Conservation (phyloP, 1,140 invertebrate species). For the Teleogryllus occipitalis region DNA sequence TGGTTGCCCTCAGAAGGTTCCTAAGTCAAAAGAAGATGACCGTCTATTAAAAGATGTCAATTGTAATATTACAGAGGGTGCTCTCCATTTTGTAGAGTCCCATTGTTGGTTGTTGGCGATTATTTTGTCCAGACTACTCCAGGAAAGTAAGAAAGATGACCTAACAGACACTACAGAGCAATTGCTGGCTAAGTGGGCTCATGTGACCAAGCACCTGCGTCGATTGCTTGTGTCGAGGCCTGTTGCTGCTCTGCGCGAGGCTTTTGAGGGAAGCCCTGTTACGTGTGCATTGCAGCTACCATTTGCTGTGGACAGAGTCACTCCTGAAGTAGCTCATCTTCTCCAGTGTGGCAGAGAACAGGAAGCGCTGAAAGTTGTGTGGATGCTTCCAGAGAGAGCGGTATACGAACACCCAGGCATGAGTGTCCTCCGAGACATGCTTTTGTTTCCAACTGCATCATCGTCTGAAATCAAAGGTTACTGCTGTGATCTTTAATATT, state of each 20-base stretch:
- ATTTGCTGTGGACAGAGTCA: slow-evolving; percentile 29
- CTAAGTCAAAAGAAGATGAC: too few species aligned
- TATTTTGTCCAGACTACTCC: neutral
- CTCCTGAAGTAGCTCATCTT: slow-evolving; percentile 28
- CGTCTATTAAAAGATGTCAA: too few species aligned
- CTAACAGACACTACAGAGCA: neutral
- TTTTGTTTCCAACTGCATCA: neutral
- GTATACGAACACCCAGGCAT: neutral
- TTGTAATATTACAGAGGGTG: neutral
- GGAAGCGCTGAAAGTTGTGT: neutral
- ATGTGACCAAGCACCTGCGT: neutral
- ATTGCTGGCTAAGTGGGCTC: neutral
- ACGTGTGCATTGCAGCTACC: slow-evolving; percentile 17
- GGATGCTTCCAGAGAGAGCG: neutral
- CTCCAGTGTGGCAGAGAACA: slow-evolving; percentile 20
- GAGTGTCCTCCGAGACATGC: neutral
- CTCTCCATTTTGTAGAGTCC: neutral
- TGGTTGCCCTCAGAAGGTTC: too few species aligned
- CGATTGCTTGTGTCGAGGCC: neutral
- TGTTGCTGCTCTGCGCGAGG: neutral
- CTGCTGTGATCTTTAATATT: too few species aligned
- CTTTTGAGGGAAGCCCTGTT: neutral
- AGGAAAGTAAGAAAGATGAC: neutral
- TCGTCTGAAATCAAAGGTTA: too few species aligned
- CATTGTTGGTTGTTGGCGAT: neutral